Conservation (phyloP, 92 coral and sea anemone genomes). For the Zoanthus gigantus region DNA sequence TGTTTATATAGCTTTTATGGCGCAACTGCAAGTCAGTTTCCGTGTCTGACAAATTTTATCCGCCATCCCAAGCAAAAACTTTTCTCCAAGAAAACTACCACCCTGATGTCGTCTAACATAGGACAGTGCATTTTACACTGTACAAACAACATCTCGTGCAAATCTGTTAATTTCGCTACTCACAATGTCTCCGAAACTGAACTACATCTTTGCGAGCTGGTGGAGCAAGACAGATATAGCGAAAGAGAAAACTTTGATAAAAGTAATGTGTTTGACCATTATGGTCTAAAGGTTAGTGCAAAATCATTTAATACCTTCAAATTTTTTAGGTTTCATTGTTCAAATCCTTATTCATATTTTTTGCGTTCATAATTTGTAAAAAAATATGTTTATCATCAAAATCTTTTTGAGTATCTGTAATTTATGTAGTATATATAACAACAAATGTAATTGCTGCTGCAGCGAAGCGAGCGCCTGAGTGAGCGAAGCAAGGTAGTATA, state of each 20-base stretch:
- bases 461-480: too few relatives aligned
- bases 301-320: too few relatives aligned
- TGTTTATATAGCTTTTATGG: neutral
- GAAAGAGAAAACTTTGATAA: neutral
- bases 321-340: too few relatives aligned
- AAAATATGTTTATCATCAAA: too few relatives aligned
- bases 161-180: slow-evolving; percentile 12
- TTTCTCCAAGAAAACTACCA: neutral
- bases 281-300: slow-evolving; percentile 11
- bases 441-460: too few relatives aligned
- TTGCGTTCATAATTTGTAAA: too few relatives aligned
- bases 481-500: too few relatives aligned
- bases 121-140: slow-evolving; percentile 27
- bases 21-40: neutral
- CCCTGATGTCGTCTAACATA: neutral
- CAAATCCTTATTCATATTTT: too few relatives aligned
- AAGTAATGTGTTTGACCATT: slow-evolving; percentile 8
- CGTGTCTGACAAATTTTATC: neutral
- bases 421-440: too few relatives aligned
- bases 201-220: neutral
- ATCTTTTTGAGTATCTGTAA: too few relatives aligned
- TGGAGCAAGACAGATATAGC: slow-evolving; percentile 12
- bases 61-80: neutral
- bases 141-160: neutral
- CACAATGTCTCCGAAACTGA: neutral